A percentile compares a stretch with the other conserved stretches of the same genome.
phyloP scores from a whole-genome alignment of 2,797 vertebrate species.

The Crenuchus spilurus region DNA sequence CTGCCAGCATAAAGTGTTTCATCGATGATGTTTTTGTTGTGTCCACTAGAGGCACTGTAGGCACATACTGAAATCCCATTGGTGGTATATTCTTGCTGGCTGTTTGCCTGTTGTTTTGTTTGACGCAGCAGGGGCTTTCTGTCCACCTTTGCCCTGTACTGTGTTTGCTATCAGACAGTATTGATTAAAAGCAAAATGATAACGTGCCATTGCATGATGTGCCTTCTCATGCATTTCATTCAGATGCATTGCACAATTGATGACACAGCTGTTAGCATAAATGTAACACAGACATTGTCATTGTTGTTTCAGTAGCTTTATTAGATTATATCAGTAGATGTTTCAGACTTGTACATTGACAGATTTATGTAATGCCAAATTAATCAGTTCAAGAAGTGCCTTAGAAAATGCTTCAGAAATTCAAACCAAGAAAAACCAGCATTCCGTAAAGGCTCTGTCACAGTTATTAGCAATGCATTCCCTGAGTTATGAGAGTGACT shows the following conservation, averaged over 20 bases:
- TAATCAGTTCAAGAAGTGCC: background rate
- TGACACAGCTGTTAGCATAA: background rate
- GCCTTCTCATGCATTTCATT: constrained; percentile 33
- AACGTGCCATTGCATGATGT: constrained; percentile 38
- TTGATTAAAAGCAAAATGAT: constrained; percentile 58
- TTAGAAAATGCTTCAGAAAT: background rate
- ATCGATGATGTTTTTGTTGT: background rate
- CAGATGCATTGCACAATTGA: constrained; percentile 34
- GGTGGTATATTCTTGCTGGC: background rate
- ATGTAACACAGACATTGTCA: background rate
- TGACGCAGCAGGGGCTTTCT: constrained; percentile 28
- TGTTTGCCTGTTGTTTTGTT: constrained; percentile 7
- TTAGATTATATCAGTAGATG: background rate
- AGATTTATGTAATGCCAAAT: background rate
- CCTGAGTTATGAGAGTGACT: constrained; percentile 6
- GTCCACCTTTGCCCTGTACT: constrained; percentile 63
- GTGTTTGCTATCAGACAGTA: constrained; percentile 55
- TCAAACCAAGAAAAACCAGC: background rate
- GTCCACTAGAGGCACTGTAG: constrained; percentile 47
- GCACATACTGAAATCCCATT: background rate
- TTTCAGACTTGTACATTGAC: background rate
- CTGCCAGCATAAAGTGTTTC: background rate
- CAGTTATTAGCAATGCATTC: background rate
- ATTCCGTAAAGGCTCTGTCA: background rate
- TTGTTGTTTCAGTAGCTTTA: background rate